These are phyloP conservation scores for Dolomedes plantarius DNA, from an alignment of 2,888 invertebrate species.

Conservation along the genomic window DNA sequence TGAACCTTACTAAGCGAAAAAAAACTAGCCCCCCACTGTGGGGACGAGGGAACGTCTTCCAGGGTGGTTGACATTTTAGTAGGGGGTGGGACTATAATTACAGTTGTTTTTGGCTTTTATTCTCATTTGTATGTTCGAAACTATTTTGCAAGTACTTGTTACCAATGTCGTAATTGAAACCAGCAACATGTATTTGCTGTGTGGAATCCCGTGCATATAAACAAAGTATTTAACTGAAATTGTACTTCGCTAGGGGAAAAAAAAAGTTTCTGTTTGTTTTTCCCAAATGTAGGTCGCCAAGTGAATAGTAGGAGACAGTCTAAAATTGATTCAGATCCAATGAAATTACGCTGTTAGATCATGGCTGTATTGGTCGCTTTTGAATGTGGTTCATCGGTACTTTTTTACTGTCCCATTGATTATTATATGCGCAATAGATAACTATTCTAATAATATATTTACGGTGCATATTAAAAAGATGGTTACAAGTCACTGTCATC, in stretches of 20 bases:
- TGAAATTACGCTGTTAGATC: no score
- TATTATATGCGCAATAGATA: no score
- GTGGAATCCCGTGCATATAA: background rate
- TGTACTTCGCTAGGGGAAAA: background rate
- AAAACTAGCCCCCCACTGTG: background rate
- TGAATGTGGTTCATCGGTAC: no score
- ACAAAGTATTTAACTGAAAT: background rate
- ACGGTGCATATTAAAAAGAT: no score
- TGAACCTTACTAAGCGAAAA: background rate
- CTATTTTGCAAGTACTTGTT: background rate
- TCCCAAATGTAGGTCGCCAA: background rate
- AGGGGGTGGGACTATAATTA: constrained; percentile 31
- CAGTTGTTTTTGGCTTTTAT: constrained; percentile 22
- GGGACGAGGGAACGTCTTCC: background rate
- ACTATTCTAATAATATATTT: no score
- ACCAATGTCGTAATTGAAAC: background rate
- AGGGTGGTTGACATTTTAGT: constrained; percentile 35
- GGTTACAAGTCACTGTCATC: no score
- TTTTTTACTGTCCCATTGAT: no score
- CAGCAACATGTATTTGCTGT: background rate
- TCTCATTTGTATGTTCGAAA: background rate
- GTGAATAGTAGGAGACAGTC: no score
- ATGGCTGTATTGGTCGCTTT: no score
- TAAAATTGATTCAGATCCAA: no score
- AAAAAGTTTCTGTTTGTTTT: background rate